These are phyloP conservation scores for Dreissena polymorpha DNA, from an alignment of 1,140 invertebrate genomes.

Conservation along the genomic window DNA sequence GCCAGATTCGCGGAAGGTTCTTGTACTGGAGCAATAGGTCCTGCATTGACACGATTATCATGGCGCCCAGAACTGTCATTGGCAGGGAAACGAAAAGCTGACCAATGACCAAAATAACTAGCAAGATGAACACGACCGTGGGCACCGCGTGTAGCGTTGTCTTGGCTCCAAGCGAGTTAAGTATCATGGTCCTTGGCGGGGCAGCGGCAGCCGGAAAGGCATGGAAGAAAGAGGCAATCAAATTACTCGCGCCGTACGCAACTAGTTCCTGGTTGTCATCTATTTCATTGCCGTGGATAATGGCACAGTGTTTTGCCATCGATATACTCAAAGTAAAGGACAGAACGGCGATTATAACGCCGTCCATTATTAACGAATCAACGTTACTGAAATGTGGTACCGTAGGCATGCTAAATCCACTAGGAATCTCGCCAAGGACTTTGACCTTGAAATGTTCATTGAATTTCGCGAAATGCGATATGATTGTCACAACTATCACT, in stretches of 20 bases:
- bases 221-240: conserved; percentile 80
- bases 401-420: conserved; percentile 69
- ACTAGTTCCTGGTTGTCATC: conserved; percentile 81
- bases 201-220: conserved; percentile 86
- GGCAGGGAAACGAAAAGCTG: conserved; percentile 76
- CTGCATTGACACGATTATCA: conserved; percentile 75
- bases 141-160: conserved; percentile 73
- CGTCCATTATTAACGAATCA: conserved; percentile 46
- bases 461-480: conserved; percentile 77
- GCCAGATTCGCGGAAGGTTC: conserved; percentile 74
- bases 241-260: conserved; percentile 79
- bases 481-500: conserved; percentile 78
- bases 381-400: conserved; percentile 54
- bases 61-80: conserved; percentile 74
- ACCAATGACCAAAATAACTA: conserved; percentile 79
- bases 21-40: conserved; percentile 85
- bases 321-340: conserved; percentile 77
- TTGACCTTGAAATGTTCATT: conserved; percentile 73
- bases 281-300: conserved; percentile 74
- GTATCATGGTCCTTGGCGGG: conserved; percentile 88
- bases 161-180: conserved; percentile 61
- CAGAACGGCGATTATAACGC: conserved; percentile 72
- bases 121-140: conserved; percentile 77
- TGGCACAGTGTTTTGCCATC: conserved; percentile 78
- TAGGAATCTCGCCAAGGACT: conserved; percentile 79